Conservation (phyloP, 2,888 invertebrate genomes). For the Steromphala cineraria region DNA sequence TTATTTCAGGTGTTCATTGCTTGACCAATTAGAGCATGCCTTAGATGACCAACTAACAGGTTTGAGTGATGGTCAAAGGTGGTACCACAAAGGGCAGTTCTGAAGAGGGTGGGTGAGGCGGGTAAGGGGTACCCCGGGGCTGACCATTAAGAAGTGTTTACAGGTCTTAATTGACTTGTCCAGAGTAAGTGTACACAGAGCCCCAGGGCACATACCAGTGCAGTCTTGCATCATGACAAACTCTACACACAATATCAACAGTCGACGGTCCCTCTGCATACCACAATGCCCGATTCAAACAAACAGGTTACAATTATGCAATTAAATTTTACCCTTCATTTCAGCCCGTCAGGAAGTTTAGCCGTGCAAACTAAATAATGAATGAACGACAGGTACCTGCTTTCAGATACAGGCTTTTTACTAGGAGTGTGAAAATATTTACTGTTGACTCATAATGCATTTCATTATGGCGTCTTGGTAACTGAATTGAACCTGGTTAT, state of each 20-base stretch:
- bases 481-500: too few relatives aligned
- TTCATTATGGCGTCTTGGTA: too few relatives aligned
- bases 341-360: too few relatives aligned
- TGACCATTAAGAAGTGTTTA: slow-evolving; percentile 2
- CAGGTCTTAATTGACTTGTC: slow-evolving; percentile 17
- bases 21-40: not conserved
- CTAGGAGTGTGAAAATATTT: too few relatives aligned
- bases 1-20: not conserved
- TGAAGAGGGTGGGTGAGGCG: not conserved
- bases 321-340: slow-evolving; percentile 6
- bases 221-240: not conserved
- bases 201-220: slow-evolving; percentile 7
- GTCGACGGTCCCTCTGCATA: not conserved
- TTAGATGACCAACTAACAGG: slow-evolving; percentile 15
- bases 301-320: not conserved
- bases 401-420: too few relatives aligned
- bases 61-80: not conserved
- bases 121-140: not conserved
- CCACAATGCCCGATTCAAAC: not conserved
- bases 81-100: not conserved
- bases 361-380: too few relatives aligned
- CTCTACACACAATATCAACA: not conserved
- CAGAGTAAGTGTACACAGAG: slow-evolving; percentile 14
- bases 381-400: too few relatives aligned
- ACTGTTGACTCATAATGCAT: too few relatives aligned